Evolutionary conservation across 1,140 invertebrate species (phyloP), one percentile per base, ranked within the genome.

Genomic region (Solenopsis invicta): DNA sequence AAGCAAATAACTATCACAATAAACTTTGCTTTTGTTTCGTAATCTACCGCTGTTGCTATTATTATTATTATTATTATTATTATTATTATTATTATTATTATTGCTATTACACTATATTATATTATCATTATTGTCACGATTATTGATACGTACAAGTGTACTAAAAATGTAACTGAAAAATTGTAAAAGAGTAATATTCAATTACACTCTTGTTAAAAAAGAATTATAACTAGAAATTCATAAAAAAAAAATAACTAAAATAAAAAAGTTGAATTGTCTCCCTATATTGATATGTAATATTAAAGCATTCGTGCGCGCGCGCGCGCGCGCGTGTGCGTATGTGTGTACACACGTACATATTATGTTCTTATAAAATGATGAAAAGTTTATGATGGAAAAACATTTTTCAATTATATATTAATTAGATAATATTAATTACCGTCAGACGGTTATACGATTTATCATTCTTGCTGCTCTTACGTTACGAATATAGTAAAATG

Each of bases 1-100:
- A 59, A 85, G 54, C 45, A 67, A 86, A 48, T 80, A n/a, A n/a
- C n/a, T n/a, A 54, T 78, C 61, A 67, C 50, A 76, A 54, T 54
- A 41, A 80, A 80, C 18, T 41, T 4, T 56, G 48, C 48, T 56
- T 81, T 81, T 81, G 16, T 71, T 56, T 71, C 34, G 10, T 56
- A 71, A 41, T 9, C 6, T 5, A 29, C 2, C 29, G 41, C 8
- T 34, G 16, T 21, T 72, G 37, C 10, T 59, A 75, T 75, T 59
- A 37, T 41, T 75, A 41, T 41, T 41, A 41, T 41, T 41, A 41
- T 41, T 41, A 41, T 41, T 41, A 41, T 41, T 41, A 41, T 41
- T 41, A 41, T 41, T 41, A 41, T 41, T 41, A 59, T 41, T 59
- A n/a, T 45, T 50, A 45, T 76, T 29, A 4, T 77, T 62, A 41